phyloP scores from a whole-genome alignment of 2,888 invertebrate genomes.

The Torymus texanus region DNA sequence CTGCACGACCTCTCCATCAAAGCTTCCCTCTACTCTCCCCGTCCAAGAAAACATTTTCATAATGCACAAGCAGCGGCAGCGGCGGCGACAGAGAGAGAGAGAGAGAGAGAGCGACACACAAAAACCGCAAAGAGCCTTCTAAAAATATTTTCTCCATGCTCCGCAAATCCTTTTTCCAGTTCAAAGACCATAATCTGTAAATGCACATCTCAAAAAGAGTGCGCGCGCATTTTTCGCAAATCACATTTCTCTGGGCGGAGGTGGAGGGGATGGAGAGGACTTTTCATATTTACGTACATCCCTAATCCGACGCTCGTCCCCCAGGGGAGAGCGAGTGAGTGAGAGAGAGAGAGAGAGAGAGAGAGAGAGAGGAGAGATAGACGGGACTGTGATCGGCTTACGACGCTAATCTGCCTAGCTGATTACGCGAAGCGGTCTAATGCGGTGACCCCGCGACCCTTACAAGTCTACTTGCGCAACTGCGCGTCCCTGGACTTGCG shows the following conservation, averaged over 20 bases:
- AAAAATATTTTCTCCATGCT: slow-evolving; percentile 13
- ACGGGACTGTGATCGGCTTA: slow-evolving; percentile 24
- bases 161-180: slow-evolving; percentile 27
- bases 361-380: neutral
- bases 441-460: slow-evolving; percentile 52
- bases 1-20: too few species aligned
- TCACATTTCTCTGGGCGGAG: neutral
- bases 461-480: slow-evolving; percentile 66
- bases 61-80: neutral
- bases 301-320: slow-evolving; percentile 42
- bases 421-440: slow-evolving; percentile 62
- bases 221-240: neutral
- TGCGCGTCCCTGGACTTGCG: slow-evolving; percentile 57
- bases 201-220: slow-evolving; percentile 21
- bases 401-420: slow-evolving; percentile 64
- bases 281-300: slow-evolving; percentile 50
- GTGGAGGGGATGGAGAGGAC: neutral
- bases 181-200: slow-evolving; percentile 47
- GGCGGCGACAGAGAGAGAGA: neutral
- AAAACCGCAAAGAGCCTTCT: slow-evolving; percentile 16
- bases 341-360: neutral
- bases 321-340: neutral
- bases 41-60: slow-evolving; percentile 10
- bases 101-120: neutral
- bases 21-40: too few species aligned